Base-by-base conservation (phyloP, 1,140 invertebrate genomes). In the Helicoverpa zea region DNA sequence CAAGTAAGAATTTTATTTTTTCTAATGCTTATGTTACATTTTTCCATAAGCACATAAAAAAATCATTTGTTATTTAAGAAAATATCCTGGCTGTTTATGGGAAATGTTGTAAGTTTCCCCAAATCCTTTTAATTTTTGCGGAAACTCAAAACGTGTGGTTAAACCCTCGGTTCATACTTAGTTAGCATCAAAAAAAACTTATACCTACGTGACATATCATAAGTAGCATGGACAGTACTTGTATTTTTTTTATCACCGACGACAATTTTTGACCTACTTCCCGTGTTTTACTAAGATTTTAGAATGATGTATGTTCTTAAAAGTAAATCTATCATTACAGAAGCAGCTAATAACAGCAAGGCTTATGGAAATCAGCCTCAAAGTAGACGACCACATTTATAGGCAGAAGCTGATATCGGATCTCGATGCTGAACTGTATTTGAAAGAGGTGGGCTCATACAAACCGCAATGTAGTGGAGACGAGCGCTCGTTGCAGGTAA, bases 321-420 rank as follows among this genome's bases (percentile, higher is more conserved):
- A 35, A 12, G 13, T 64, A 63, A 30, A 61, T 58, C 70, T 23
- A 29, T 70, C 23, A 29, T 84, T 87, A n/a, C 70, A 90, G 88
- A 83, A 83, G 61, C 83, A 87, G 35, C 52, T 30, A 9, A 87
- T 86, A 79, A 77, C 68, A 12, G 74, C 83, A 0, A 83, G 86
- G 23, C 75, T 93, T 9, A 87, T 94, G 54, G 64, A 87, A 76
- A 89, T 93, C 63, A 91, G 87, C 74, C 13, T 92, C 1, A 83
- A 81, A 80, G 72, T 89, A 7, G 91, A 92, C 2, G 83, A 90
- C 18, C 87, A 88, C 43, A 84, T 94, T 43, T 91, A 92, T 35
- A 87, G 89, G 66, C 72, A 88, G 10, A 84, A 85, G 63, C 82
- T 82, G 7, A 91, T 94, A 54, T 79, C 86, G 9, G 47, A 63